Evolutionary conservation across 2,113 vertebrate genomes (phyloP).

Genomic region (Vulpes vulpes): DNA sequence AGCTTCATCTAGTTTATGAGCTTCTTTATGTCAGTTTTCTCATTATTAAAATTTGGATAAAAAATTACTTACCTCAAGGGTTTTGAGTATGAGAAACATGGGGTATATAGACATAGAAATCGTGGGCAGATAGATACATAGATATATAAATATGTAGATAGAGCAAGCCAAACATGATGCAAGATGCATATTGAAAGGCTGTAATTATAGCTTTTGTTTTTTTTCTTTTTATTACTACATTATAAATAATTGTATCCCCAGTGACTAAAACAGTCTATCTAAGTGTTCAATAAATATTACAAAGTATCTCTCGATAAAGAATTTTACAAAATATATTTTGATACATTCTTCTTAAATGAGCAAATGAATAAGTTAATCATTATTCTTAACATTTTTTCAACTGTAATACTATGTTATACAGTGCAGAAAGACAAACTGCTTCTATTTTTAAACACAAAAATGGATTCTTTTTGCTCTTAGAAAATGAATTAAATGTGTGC

Average conservation of each 20-base stretch:
- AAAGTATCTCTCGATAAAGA: neutral
- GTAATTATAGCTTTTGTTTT: neutral
- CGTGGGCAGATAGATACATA: neutral
- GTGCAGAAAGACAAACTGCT: neutral
- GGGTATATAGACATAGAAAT: neutral
- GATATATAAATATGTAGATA: neutral
- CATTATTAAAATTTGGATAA: neutral
- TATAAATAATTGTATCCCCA: neutral
- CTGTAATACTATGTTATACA: neutral
- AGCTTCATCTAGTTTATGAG: neutral
- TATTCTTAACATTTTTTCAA: neutral
- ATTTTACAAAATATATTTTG: neutral
- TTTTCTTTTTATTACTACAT: neutral
- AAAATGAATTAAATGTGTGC: neutral
- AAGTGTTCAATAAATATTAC: neutral
- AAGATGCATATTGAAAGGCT: neutral
- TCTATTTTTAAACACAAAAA: neutral
- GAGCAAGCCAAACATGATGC: neutral
- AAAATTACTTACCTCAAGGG: neutral
- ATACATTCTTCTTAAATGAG: neutral
- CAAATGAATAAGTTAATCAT: neutral
- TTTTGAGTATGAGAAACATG: neutral
- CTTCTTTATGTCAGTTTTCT: neutral
- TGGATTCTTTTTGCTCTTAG: neutral
- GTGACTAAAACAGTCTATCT: neutral